Evolutionary conservation across 2,888 invertebrate species (phyloP), one percentile per base, ranked within the genome.

Genomic region (Dicycla oo): DNA sequence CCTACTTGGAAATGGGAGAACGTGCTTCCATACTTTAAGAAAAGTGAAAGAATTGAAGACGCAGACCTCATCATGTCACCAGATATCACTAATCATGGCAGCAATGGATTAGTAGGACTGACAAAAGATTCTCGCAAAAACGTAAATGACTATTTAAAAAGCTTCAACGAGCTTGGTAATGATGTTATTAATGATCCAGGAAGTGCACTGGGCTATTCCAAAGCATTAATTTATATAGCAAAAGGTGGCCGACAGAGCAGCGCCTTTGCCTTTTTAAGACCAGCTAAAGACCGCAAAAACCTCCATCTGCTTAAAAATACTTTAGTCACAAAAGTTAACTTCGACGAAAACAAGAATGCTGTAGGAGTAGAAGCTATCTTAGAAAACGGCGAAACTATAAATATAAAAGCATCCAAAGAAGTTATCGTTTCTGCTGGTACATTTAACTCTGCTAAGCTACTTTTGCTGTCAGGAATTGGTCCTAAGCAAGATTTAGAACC

Each of bases 391-490:
- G 26, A 73, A 30, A 76, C 40, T n/a, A 72, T 83, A 23, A 69
- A 61, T 34, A 47, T 81, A 5, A 82, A 65, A 53, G 97, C 96
- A 1, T 94, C 85, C 30, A 97, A 97, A 89, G 97, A 97, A 92
- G 95, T 97, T 0, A 96, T 97, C 60, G 65, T 97, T 45, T 97
- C 97, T 54, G 96, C 97, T 53, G 97, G 97, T 3, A 83, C 96
- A 3, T 89, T 97, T 38, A 97, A 97, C 79, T 96, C 97, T 1
- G 97, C 97, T 0, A 96, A 97, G 87, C 89, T 97, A 45, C 89
- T 97, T 10, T 96, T 97, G 96, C 84, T 97, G 3, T 97, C 97
- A 69, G 97, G 97, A 7, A 93, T 98, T 7, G 97, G 97, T 7
- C 97, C 97, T 0, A 90, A 90, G 63, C 84, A 94, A 34, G 94